Evolutionary conservation across 92 coral and sea anemone genomes (phyloP), one percentile per base, ranked within the genome.

Genomic region (Scolanthus callimorphus): DNA sequence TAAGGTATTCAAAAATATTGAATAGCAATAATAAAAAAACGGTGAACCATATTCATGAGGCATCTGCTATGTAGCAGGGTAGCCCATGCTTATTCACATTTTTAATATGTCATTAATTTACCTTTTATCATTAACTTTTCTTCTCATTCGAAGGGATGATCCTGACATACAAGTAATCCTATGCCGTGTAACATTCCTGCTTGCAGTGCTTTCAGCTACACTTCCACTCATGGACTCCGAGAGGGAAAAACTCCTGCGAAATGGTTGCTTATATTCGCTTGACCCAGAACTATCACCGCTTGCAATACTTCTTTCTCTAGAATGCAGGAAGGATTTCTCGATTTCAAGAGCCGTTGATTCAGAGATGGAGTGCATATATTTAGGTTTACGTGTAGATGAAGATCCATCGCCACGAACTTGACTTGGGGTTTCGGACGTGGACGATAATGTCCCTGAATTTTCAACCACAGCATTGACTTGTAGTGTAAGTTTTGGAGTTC

Each of bases 121-220:
- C 96, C 96, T 82, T 67, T 88, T 88, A 60, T 88, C 96, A 29
- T 66, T 74, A 39, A 81, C 70, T 49, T 76, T 71, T 47, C 80
- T 83, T 44, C 77, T 65, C 31, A 64, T 65, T 27, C 71, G 76
- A 65, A 82, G 83, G 4, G 82, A 79, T 4, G 86, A 59, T 11
- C 90, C 85, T 43, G 72, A 45, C 27, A 88, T 44, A 34, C 74
- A 58, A 1, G 77, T 71, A 15, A 87, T 61, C 24, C 74, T 63
- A 37, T 74, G 76, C 46, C 81, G 82, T 44, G 59, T 11, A 22
- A 56, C 13, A 1, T 69, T 50, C 8, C 31, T 59, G 15, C 45
- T 61, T 39, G 74, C 58, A 44, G 46, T 39, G 44, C 79, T 75
- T 11, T 64, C 59, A 21, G 74, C 29, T 4, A 74, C 20, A 0